Evolutionary conservation across 37 sponge, comb jelly and placozoan species (phyloP), one percentile per base, ranked within the genome.

Genomic region (Cliona cf. orientalis): DNA sequence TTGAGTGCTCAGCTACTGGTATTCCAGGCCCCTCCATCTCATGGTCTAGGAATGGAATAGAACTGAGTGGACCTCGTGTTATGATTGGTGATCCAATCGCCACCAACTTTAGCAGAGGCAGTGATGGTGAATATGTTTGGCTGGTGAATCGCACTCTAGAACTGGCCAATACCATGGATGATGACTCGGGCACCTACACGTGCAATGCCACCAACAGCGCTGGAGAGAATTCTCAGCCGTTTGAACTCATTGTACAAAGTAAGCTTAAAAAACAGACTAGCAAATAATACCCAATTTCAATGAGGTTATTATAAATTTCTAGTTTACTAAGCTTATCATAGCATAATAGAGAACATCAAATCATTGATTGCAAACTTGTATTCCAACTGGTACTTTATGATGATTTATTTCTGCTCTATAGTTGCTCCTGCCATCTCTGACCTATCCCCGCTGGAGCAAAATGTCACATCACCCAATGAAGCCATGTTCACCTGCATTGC

Each of bases 1-100:
- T 86, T 42, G 23, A 44, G 46, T 86, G 87, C 67, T 35, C 71
- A 60, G 87, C 87, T 74, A 80, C 87, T 80, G 80, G 80, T 56
- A 73, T 80, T 74, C 87, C 87, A 43, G 42, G 80, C 34, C 80
- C 87, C 29, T 44, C 74, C 57, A 86, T 86, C 85, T 58, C 77
- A 41, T 84, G 76, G 76, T 9, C 60, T 41, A 75, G 76, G 26
- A 46, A 46, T 58, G 76, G 60, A 36, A 34, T 36, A 4, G 43
- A 39, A 34, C 28, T 75, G 46, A 71, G 44, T 59, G 42, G 60
- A 23, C 6, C 76, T 36, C 38, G 76, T 40, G 76, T 75, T 12
- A 71, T 49, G 23, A n/a, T 71, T 26, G 29, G 42, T 6, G 26
- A 5, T 9, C 40, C n/a, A n/a, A n/a, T n/a, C n/a, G n/a, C n/a